Evolutionary conservation across 1,140 invertebrate genomes (phyloP).

Genomic region (Drosophila jambulina): DNA sequence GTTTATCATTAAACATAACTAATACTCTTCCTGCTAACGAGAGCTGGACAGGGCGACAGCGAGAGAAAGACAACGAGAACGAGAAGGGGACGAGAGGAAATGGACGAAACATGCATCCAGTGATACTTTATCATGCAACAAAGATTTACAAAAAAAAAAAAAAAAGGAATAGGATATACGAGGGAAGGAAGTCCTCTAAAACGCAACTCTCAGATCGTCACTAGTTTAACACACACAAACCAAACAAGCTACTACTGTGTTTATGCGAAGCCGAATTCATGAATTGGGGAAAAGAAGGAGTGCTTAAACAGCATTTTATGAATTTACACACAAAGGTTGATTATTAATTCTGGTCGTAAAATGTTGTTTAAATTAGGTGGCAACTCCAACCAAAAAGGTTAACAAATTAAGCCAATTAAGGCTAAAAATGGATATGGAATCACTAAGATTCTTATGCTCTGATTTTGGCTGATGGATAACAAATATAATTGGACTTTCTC

Average conservation of each 20-base stretch:
- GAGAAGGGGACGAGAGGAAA: constrained; percentile 12
- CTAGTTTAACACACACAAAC: constrained; percentile 43
- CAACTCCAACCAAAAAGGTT: no score
- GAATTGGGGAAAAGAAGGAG: neutral
- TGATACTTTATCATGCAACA: constrained; percentile 29
- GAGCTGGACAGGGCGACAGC: constrained; percentile 11
- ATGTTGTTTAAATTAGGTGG: neutral
- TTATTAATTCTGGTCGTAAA: neutral
- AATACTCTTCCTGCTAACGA: constrained; percentile 4
- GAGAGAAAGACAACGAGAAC: constrained; percentile 18
- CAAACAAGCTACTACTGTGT: constrained; percentile 24
- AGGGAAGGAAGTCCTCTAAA: neutral
- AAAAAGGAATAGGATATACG: neutral
- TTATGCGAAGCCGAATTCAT: constrained; percentile 4
- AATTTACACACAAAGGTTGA: no score
- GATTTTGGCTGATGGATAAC: no score
- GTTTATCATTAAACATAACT: constrained; percentile 10
- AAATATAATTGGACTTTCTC: neutral
- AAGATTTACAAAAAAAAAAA: constrained; percentile 1
- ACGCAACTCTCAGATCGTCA: neutral
- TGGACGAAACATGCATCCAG: constrained; percentile 14
- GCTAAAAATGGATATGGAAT: neutral
- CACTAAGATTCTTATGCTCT: no score
- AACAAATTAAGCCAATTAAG: neutral
- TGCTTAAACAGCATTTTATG: neutral